These are phyloP conservation scores for Zeus faber DNA, from an alignment of 2,113 vertebrate species.

Conservation along the genomic window DNA sequence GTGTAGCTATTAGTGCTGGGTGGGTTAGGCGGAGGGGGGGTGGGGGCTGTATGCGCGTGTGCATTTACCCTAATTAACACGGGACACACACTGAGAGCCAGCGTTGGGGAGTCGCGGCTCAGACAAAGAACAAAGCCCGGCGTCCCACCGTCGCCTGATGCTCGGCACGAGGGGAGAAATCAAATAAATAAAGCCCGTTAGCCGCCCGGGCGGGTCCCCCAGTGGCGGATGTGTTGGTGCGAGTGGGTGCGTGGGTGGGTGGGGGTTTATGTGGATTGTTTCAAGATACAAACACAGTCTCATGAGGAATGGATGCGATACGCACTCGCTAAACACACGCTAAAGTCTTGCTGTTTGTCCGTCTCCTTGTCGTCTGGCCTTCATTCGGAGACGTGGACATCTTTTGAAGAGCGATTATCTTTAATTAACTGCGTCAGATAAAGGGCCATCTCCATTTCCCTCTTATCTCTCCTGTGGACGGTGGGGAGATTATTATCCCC, in stretches of 20 bases:
- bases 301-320: constrained; percentile 13
- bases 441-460: constrained; percentile 38
- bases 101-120: constrained; percentile 49
- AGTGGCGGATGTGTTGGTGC: not conserved
- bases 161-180: constrained; percentile 9
- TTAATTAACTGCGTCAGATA: constrained; percentile 56
- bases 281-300: not conserved
- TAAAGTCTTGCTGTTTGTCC: too few species aligned
- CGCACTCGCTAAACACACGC: too few species aligned
- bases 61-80: constrained; percentile 77
- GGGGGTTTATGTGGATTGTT: not conserved
- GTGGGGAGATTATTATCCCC: too few species aligned
- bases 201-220: constrained; percentile 34
- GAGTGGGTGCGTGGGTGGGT: not conserved
- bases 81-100: constrained; percentile 69
- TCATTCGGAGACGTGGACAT: constrained; percentile 46
- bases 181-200: constrained; percentile 7
- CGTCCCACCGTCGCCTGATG: constrained; percentile 38
- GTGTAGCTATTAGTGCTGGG: constrained; percentile 53
- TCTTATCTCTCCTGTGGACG: constrained; percentile 50
- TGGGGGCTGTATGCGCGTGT: constrained; percentile 62
- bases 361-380: constrained; percentile 35
- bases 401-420: constrained; percentile 47
- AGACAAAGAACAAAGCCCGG: constrained; percentile 67
- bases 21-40: not conserved